phyloP scores from a whole-genome alignment of 2,113 vertebrate genomes.

The Dipodomys stephensi region DNA sequence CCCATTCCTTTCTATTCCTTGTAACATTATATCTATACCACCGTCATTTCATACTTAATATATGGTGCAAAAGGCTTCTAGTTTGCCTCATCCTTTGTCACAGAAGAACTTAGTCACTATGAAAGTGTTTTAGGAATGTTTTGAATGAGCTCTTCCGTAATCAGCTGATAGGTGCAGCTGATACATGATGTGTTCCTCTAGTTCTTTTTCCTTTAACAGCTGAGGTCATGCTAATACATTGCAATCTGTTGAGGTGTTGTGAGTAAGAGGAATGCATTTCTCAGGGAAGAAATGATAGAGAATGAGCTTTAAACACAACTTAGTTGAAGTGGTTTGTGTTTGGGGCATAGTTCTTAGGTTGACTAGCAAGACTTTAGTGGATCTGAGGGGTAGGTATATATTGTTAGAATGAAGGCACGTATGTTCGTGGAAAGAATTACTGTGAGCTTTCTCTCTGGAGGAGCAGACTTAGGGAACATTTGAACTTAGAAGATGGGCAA shows the following conservation, averaged over 20 bases:
- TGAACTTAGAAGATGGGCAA: slow-evolving; percentile 22
- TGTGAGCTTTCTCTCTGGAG: slow-evolving; percentile 25
- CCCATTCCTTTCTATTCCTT: slow-evolving; percentile 4
- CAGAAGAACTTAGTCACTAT: background rate
- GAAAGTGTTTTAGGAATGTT: too few relatives aligned
- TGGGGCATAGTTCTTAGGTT: background rate
- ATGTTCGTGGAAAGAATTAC: slow-evolving; percentile 6
- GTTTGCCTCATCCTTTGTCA: slow-evolving; percentile 13
- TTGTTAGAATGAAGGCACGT: background rate
- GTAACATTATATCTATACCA: background rate
- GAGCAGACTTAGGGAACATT: slow-evolving; percentile 24
- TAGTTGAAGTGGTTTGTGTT: background rate
- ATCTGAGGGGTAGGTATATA: background rate
- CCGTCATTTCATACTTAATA: slow-evolving; percentile 7
- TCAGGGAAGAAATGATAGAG: background rate
- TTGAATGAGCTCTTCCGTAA: too few relatives aligned
- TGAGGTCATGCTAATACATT: slow-evolving; percentile 26
- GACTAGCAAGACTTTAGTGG: background rate
- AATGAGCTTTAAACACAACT: background rate
- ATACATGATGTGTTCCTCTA: background rate
- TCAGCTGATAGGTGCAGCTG: background rate
- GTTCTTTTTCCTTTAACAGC: background rate
- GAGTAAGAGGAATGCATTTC: background rate
- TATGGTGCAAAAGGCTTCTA: background rate
- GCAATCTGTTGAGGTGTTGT: background rate